Percentiles rank a stretch among this genome's conserved stretches.
phyloP scores from a whole-genome alignment of 1,140 invertebrate species.

The Triops longicaudatus region DNA sequence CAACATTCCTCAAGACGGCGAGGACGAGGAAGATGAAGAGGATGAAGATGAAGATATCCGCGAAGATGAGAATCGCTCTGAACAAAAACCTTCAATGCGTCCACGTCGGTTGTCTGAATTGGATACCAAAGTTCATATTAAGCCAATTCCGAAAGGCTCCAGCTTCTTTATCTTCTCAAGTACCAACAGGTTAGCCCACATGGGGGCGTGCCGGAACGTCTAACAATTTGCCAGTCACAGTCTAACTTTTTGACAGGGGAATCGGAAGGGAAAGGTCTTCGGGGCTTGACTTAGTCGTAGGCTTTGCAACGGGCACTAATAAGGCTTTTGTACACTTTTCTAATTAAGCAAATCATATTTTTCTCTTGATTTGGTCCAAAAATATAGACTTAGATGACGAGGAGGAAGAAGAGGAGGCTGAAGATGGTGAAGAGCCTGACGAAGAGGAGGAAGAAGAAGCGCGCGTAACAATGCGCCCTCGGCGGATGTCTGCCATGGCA shows the following conservation, averaged over 20 bases:
- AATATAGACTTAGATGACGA: slow-evolving; percentile 40
- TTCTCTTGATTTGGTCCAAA: slow-evolving; percentile 16
- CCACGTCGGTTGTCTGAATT: slow-evolving; percentile 72
- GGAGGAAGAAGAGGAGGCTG: slow-evolving; percentile 39
- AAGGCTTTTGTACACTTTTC: background rate
- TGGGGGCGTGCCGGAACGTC: slow-evolving; percentile 17
- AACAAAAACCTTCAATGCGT: slow-evolving; percentile 51
- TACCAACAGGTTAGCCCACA: slow-evolving; percentile 40
- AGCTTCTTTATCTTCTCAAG: slow-evolving; percentile 53
- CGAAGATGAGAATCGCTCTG: slow-evolving; percentile 42
- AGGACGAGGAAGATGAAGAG: slow-evolving; percentile 34
- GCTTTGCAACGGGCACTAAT: no score
- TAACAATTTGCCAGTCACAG: background rate
- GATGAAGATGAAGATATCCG: slow-evolving; percentile 39
- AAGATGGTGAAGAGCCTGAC: slow-evolving; percentile 25
- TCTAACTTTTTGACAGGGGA: background rate
- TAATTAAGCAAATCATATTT: background rate
- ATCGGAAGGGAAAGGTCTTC: no score
- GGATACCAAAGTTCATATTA: slow-evolving; percentile 46
- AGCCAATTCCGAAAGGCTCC: slow-evolving; percentile 55
- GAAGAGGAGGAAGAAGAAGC: slow-evolving; percentile 33
- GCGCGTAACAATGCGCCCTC: slow-evolving; percentile 42
- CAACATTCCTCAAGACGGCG: background rate
- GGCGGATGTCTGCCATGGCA: slow-evolving; percentile 72
- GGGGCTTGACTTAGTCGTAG: no score